Base-by-base conservation (phyloP, 1,140 invertebrate genomes). In the Latrodectus geometricus region DNA sequence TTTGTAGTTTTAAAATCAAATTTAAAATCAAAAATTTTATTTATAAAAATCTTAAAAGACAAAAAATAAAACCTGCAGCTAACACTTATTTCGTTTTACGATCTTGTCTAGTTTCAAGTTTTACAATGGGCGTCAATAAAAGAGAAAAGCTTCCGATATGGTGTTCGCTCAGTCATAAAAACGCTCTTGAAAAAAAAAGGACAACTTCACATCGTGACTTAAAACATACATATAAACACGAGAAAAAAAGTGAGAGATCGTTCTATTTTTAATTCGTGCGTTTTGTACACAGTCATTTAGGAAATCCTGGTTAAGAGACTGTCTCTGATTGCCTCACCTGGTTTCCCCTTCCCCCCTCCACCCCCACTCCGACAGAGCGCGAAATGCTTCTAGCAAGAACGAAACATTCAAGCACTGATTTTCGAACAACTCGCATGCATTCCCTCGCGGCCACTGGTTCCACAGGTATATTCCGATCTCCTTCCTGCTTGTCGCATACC, bases 401-500 rank as follows among this genome's bases (percentile, higher is more conserved):
- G 54, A 61, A 61, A 61, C 54, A 61, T 61, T 61, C 54, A 17
- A 11, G 54, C 2, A 61, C 54, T 61, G 54, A 61, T 61, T 61
- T 61, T 61, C 54, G 17, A 4, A 4, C 68, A 69, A 20, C 68
- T 20, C 68, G 17, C 68, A 69, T 20, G 21, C 21, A 69, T 20
- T 69, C 21, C 14, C 20, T 69, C 68, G 12, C 21, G 9, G 66
- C 56, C 72, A 74, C 80, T 83, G 72, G 80, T 83, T 74, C 70
- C 54, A 74, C 80, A 83, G 72, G 70, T 83, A 83, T 83, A 74
- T 74, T 83, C 68, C 61, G 21, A 61, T 23, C 21, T 50, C 56
- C 80, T 83, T 83, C 80, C 80, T 83, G 80, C 70, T 75, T 61
- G 48, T 68, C 66, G 65, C 72, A 74, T 83, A 74, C 70, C 80